Evolutionary conservation across 2,888 invertebrate species (phyloP).

Genomic region (Tetrapedia diversipes): DNA sequence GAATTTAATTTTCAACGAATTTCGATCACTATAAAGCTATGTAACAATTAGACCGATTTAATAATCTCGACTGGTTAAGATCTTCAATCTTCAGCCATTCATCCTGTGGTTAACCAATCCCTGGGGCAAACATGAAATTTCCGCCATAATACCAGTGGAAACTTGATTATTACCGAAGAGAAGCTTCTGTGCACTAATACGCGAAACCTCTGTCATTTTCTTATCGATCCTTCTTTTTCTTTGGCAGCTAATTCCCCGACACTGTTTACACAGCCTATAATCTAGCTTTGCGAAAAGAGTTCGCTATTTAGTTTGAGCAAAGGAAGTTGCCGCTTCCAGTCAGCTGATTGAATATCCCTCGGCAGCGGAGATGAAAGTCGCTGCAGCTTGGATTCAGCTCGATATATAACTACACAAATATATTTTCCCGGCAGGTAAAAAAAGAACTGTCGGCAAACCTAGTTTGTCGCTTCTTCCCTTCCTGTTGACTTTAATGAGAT

Average conservation of each 20-base stretch:
- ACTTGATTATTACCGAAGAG: not conserved
- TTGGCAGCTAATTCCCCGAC: not conserved
- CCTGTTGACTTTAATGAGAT: constrained; percentile 55
- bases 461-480: constrained; percentile 38
- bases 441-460: constrained; percentile 41
- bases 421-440: constrained; percentile 36
- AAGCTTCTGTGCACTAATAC: too few relatives aligned
- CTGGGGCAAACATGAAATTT: not conserved
- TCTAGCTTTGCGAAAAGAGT: constrained; percentile 37
- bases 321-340: constrained; percentile 63
- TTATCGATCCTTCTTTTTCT: not conserved
- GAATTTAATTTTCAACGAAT: too few relatives aligned
- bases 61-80: not conserved
- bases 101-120: not conserved
- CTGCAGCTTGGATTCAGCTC: constrained; percentile 51
- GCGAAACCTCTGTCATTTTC: too few relatives aligned
- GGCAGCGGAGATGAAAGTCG: constrained; percentile 64
- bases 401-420: constrained; percentile 60
- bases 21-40: not conserved
- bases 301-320: constrained; percentile 56
- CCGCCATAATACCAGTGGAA: not conserved
- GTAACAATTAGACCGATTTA: not conserved
- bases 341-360: constrained; percentile 67
- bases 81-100: not conserved
- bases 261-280: constrained; percentile 24